These are phyloP conservation scores for Syngnathoides biaculeatus DNA, from an alignment of 2,113 vertebrate genomes.

Conservation along the genomic window DNA sequence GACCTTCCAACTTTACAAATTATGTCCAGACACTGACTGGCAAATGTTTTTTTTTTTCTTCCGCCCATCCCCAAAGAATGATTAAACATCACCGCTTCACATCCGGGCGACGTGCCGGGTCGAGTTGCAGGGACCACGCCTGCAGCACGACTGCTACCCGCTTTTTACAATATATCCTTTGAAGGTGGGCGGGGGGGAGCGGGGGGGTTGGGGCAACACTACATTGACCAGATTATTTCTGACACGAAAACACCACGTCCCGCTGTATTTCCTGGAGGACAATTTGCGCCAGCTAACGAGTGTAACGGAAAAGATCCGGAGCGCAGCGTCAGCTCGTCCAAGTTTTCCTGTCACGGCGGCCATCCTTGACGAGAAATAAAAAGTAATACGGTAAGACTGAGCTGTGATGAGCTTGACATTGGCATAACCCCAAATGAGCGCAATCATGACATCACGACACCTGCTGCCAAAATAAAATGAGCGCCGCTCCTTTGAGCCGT, in stretches of 20 bases:
- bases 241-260: conserved; percentile 64
- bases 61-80: conserved; percentile 39
- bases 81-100: conserved; percentile 54
- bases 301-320: conserved; percentile 22
- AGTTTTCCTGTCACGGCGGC: conserved; percentile 13
- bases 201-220: too few species aligned
- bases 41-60: conserved; percentile 48
- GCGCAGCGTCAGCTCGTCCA: conserved; percentile 14
- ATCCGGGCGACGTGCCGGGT: conserved; percentile 55
- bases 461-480: conserved; percentile 60
- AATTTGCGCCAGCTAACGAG: conserved; percentile 25
- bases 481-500: conserved; percentile 31
- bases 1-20: conserved; percentile 20
- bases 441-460: conserved; percentile 29
- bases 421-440: conserved; percentile 33
- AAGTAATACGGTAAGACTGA: too few species aligned
- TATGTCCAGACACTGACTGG: conserved; percentile 35
- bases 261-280: conserved; percentile 32
- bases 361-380: conserved; percentile 17
- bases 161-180: conserved; percentile 41
- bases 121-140: conserved; percentile 23
- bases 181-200: too few species aligned
- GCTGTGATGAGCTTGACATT: conserved; percentile 45
- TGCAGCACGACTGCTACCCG: conserved; percentile 21
- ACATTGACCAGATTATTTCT: conserved; percentile 63